These are phyloP conservation scores for Drosophila acutilabella DNA, from an alignment of 2,888 invertebrate species.

Conservation along the genomic window DNA sequence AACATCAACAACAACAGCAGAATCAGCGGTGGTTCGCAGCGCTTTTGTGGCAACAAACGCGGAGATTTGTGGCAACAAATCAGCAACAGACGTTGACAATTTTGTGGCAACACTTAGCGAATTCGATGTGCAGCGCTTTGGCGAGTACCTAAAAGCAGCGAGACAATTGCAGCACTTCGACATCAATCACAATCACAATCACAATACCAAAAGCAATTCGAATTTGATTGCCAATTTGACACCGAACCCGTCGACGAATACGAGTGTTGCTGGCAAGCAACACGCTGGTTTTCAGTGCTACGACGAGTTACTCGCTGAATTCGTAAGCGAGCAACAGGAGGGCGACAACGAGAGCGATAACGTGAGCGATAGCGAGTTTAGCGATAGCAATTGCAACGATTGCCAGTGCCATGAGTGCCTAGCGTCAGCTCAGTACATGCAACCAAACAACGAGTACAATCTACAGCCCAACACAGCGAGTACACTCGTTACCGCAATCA, in stretches of 20 bases:
- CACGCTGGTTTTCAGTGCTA: constrained; percentile 73
- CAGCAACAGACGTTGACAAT: constrained; percentile 21
- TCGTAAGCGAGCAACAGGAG: constrained; percentile 72
- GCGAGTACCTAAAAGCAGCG: constrained; percentile 68
- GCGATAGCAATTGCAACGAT: constrained; percentile 39
- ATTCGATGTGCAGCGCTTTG: constrained; percentile 82
- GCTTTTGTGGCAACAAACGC: constrained; percentile 61
- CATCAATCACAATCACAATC: constrained; percentile 55
- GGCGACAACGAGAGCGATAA: constrained; percentile 25
- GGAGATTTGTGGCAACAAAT: constrained; percentile 21
- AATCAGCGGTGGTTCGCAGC: constrained; percentile 38
- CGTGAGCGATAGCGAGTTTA: constrained; percentile 41
- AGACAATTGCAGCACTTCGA: constrained; percentile 65
- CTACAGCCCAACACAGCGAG: constrained; percentile 34
- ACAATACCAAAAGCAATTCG: constrained; percentile 4
- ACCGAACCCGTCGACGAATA: background rate
- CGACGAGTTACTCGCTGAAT: constrained; percentile 81
- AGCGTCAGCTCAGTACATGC: constrained; percentile 22
- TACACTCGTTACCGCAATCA: constrained; percentile 19
- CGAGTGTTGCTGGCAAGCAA: constrained; percentile 28
- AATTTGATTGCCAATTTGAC: background rate
- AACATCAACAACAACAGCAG: constrained; percentile 19
- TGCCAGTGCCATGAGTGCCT: constrained; percentile 69
- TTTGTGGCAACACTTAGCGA: constrained; percentile 69
- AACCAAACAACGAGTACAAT: constrained; percentile 15